A percentile compares a stretch with the other conserved stretches of the same genome.
Evolutionary conservation across 2,113 vertebrate genomes (phyloP).

Genomic region (Prinia subflava): DNA sequence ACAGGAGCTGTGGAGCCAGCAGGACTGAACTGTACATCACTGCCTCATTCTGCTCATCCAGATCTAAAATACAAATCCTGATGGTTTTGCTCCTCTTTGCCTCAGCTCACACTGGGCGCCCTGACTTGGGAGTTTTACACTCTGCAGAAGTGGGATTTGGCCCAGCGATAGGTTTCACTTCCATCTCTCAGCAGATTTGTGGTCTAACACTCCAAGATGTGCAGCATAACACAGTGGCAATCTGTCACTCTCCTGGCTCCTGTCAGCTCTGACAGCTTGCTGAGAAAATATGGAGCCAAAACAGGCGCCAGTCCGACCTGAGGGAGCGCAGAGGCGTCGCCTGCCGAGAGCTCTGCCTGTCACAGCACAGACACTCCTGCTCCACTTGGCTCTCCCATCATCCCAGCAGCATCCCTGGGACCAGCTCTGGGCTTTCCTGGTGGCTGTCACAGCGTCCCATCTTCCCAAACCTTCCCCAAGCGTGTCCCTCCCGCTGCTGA

Average conservation of each 20-base stretch:
- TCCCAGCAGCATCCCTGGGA: not conserved
- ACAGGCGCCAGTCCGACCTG: not conserved
- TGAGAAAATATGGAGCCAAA: not conserved
- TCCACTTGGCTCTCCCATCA: not conserved
- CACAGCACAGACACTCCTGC: not conserved
- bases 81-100: not conserved
- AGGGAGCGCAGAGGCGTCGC: not conserved
- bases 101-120: not conserved
- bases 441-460: not conserved
- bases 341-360: not conserved
- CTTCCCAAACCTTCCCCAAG: not conserved
- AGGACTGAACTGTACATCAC: not conserved
- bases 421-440: not conserved
- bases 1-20: not conserved
- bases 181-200: constrained; percentile 56
- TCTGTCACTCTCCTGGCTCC: constrained; percentile 50
- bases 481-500: not conserved
- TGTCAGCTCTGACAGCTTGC: constrained; percentile 29
- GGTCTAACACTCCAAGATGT: constrained; percentile 55
- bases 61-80: not conserved
- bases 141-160: not conserved
- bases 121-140: not conserved
- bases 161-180: not conserved
- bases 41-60: not conserved
- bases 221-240: constrained; percentile 32